Evolutionary conservation across 2,113 vertebrate genomes (phyloP), one percentile per base, ranked within the genome.

Genomic region (Phoenicopterus ruber): DNA sequence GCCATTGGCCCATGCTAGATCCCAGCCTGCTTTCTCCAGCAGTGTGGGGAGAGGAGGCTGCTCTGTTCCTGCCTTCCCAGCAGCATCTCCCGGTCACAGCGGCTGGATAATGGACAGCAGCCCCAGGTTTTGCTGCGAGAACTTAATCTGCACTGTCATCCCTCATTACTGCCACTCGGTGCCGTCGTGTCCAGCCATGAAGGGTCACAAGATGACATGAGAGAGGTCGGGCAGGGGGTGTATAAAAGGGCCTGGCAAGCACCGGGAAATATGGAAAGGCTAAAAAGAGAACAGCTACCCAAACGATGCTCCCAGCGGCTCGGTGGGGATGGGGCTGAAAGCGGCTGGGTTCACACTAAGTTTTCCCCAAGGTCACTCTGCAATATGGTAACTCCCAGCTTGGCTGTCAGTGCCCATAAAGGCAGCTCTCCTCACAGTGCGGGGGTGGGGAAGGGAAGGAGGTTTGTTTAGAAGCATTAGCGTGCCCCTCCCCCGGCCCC

Each of bases 381-480:
- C 97, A 97, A 96, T 96, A 97, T 54, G 97, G 97, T 96, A 97
- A 97, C 97, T 97, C 97, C 90, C 96, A 91, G 95, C 93, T 94
- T 89, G 93, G 93, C 96, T 95, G 93, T 94, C 96, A 97, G 91
- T 19, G 52, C 97, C 97, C 97, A 97, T 96, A 97, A 97, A 94
- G 91, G 97, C 93, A 95, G 94, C 90, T 76, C 92, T 93, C 78
- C 65, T 95, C 95, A 98, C 95, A 83, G 96, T 17, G 88, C 70
- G 70, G 88, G 81, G 77, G 59, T 36, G 95, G 94, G 94, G 78
- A 91, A 84, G 92, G 96, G 95, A 98, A 97, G 95, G 97, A 97
- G 91, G 93, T 98, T 98, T 98, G 97, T 98, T 98, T 97, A 97
- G 98, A 98, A 96, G 97, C 98, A 98, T 99, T 99, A 98, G 98